Base-by-base conservation (phyloP, 2,113 vertebrate species). In the Panurus biarmicus region DNA sequence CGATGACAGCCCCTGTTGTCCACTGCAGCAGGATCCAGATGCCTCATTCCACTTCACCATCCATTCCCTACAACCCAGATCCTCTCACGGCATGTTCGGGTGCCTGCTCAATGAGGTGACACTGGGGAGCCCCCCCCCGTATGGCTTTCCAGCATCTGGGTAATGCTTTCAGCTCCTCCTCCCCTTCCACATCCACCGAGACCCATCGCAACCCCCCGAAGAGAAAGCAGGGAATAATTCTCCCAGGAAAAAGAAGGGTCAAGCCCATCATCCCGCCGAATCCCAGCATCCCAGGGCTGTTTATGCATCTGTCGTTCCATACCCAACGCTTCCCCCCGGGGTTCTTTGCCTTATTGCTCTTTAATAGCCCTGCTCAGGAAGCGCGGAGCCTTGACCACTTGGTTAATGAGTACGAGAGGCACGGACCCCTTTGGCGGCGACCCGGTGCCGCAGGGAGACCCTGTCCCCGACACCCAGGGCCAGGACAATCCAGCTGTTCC, bases 291-390 rank as follows among this genome's bases (percentile, higher is more conserved):
- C 36, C 36, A 6, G 64, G 0, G 19, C 73, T 92, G 38, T 81
- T 96, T 81, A 84, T 80, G 80, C 69, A 3, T 48, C 54, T 12
- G 54, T 42, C 26, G 18, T 33, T 83, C 44, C 56, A 2, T 47
- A 54, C 29, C 26, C 19, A 6, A 7, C 9, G 3, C 8, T 3
- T 71, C 3, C 69, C 89, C 83, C 1, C 24, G 4, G 72, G 81
- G 53, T 36, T 85, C 16, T 61, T 89, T 75, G 40, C 56, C 31
- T 89, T 75, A 82, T 61, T 85, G 94, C 91, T 44, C 50, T 67
- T 78, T 96, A 94, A 96, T 87, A n/a, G 74, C 91, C 20, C 53
- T 47, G 65, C 85, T 84, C 94, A 74, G 94, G 91, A 94, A 95
- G 75, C n/a, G 2, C 23, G 0, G 36, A n/a, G 17, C 19, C 29